Conservation (phyloP, 2,113 vertebrate genomes). For the Emberiza fucata region DNA sequence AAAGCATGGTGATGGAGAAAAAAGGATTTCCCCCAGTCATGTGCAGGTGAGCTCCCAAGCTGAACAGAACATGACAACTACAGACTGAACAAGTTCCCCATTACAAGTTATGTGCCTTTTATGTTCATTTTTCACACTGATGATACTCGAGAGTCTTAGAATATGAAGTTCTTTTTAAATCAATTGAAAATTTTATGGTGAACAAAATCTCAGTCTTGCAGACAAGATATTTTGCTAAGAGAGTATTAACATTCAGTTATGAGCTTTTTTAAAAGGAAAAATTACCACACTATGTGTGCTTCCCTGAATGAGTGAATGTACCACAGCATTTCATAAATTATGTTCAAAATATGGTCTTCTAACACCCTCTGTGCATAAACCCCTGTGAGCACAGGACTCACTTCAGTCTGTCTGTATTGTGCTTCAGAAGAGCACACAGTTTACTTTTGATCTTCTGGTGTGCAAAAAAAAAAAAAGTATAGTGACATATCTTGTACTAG, state of each 20-base stretch:
- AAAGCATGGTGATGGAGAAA: background rate
- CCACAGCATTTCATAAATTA: background rate
- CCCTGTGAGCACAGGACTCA: background rate
- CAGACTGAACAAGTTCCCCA: background rate
- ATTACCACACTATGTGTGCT: background rate
- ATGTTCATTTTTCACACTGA: background rate
- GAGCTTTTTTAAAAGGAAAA: background rate
- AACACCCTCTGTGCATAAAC: background rate
- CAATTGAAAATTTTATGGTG: background rate
- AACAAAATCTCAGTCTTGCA: background rate
- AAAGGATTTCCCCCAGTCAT: background rate
- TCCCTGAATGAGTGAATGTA: background rate
- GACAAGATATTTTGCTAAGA: background rate
- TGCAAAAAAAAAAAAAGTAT: background rate
- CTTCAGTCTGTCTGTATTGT: background rate
- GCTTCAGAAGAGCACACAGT: background rate
- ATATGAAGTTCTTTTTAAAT: background rate
- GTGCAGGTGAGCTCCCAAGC: background rate
- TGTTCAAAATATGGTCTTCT: background rate
- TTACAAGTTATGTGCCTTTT: background rate
- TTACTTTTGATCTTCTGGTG: background rate
- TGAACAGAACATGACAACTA: background rate
- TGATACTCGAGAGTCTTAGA: background rate
- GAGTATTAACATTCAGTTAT: background rate
- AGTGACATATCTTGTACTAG: rapidly evolving